These are phyloP conservation scores for Perca fluviatilis DNA, from an alignment of 2,113 vertebrate species.

Conservation along the genomic window DNA sequence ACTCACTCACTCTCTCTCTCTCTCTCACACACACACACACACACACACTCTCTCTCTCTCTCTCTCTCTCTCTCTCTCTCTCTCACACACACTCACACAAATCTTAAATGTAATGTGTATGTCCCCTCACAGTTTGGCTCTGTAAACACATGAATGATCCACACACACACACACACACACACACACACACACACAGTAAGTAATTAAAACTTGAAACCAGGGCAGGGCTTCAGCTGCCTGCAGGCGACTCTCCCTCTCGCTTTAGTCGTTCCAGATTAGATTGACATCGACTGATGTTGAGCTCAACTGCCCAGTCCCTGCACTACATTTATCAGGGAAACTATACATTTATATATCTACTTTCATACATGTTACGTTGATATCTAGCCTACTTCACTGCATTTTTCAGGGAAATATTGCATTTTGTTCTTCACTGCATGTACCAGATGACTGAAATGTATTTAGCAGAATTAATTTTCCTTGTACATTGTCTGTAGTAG, in stretches of 20 bases:
- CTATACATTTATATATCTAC: neutral
- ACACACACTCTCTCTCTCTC: too few species aligned
- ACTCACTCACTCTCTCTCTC: too few species aligned
- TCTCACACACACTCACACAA: neutral
- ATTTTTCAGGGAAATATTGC: neutral
- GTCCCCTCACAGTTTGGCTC: too few species aligned
- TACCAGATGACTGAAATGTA: neutral
- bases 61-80: too few species aligned
- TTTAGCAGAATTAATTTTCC: neutral
- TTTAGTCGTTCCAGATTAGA: constrained; percentile 28
- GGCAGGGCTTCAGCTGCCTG: constrained; percentile 17
- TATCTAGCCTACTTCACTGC: too few species aligned
- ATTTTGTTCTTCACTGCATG: too few species aligned
- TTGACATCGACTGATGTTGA: constrained; percentile 14
- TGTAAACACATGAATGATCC: too few species aligned
- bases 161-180: too few species aligned
- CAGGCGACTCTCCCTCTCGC: constrained; percentile 31
- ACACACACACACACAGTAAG: too few species aligned
- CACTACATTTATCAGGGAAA: neutral
- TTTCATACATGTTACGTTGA: neutral
- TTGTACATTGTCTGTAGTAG: neutral
- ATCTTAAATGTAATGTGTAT: neutral
- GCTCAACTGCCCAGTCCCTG: neutral
- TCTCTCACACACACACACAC: too few species aligned
- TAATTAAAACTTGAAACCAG: constrained; percentile 1